Base-by-base conservation (phyloP, 1,140 invertebrate genomes). In the Papilio dardanus region DNA sequence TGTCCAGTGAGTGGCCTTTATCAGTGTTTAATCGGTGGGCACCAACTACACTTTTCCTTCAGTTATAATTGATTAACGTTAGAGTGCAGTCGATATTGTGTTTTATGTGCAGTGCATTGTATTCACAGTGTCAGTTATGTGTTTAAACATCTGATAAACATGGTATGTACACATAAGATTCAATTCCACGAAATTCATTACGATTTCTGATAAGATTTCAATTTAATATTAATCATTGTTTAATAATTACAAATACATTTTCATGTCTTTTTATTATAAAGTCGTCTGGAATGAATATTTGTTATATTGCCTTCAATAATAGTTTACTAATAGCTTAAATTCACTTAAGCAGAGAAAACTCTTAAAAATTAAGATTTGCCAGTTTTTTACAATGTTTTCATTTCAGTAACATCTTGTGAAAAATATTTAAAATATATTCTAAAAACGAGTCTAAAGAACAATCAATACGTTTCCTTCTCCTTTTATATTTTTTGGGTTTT, bases 1-100 rank as follows among this genome's bases (percentile, higher is more conserved):
- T 74, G 79, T 77, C 74, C 74, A 75, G 67, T 54, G 76, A 83
- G 78, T 83, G 83, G 79, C 69, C 77, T 74, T 86, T 86, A 84
- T 86, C 84, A 80, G 62, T 77, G n/a, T 71, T 35, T 77, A 79
- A 84, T 76, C 78, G 77, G 35, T 80, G 71, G 50, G 33, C 46
- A 66, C 40, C 71, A 65, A 35, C 74, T 69, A 77, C 75, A 75
- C 75, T 80, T 74, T 74, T 78, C 65, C 74, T 74, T 80, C 76
- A 84, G 80, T 80, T 42, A 78, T 76, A 65, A 65, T 21, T 73
- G 71, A 73, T 73, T 73, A 46, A 6, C 42, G 71, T 4, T 21
- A 24, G 4, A n/a, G 30, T 54, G 50, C 30, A 50, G 71, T 14
- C 31, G 30, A 28, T 24, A 21, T 58, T 31, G 69, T 73, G 40